phyloP scores from a whole-genome alignment of 2,113 vertebrate species.

The Varanus salvator region DNA sequence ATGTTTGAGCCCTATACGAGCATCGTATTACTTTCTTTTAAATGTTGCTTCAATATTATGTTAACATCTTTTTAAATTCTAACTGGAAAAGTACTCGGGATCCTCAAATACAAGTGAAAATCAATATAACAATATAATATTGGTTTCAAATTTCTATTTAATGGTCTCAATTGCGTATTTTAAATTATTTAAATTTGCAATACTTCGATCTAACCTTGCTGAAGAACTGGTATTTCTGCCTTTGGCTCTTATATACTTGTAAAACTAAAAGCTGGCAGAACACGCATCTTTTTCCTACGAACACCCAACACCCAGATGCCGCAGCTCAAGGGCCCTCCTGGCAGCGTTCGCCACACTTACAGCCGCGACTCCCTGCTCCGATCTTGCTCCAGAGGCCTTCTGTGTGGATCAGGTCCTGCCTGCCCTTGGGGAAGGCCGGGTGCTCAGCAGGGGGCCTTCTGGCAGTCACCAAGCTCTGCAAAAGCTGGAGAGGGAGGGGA shows the following conservation, averaged over 20 bases:
- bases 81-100: not conserved
- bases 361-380: not conserved
- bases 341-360: conserved; percentile 7
- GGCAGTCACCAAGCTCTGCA: conserved; percentile 34
- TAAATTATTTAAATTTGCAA: not conserved
- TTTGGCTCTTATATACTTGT: not conserved
- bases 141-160: too few relatives aligned
- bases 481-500: conserved; percentile 31
- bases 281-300: not conserved
- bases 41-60: not conserved
- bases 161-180: not conserved
- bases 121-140: not conserved
- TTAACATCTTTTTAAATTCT: not conserved
- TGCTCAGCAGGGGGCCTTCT: conserved; percentile 9
- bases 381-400: conserved; percentile 6
- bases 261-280: not conserved
- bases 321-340: not conserved
- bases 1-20: not conserved
- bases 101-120: too few relatives aligned
- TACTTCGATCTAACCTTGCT: not conserved
- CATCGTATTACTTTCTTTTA: not conserved
- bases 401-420: not conserved
- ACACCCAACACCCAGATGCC: too few relatives aligned
- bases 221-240: not conserved
- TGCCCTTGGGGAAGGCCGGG: not conserved